Evolutionary conservation across 1,140 invertebrate genomes (phyloP).

Genomic region (Diachasma alloeum): DNA sequence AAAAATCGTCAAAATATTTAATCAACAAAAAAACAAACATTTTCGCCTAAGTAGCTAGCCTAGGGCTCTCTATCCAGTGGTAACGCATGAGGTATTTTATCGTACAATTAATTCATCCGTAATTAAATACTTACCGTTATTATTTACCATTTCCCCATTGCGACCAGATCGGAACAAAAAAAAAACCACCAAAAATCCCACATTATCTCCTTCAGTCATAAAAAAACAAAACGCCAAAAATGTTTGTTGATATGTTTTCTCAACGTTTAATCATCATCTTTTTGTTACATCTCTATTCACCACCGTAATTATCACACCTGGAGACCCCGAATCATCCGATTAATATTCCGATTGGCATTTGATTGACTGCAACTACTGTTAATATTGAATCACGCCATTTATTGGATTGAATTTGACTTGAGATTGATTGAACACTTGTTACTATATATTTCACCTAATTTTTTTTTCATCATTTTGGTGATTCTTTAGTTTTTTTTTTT

Average conservation of each 20-base stretch:
- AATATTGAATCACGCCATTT: constrained; percentile 51
- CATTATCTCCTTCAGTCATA: neutral
- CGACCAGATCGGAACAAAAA: constrained; percentile 36
- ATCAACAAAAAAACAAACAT: constrained; percentile 33
- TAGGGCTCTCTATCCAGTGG: constrained; percentile 63
- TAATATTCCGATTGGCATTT: constrained; percentile 46
- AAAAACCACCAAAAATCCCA: constrained; percentile 2
- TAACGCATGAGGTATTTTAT: constrained; percentile 63
- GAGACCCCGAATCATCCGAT: constrained; percentile 24
- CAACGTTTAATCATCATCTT: neutral
- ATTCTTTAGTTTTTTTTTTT: constrained; percentile 37
- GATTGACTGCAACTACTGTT: constrained; percentile 52
- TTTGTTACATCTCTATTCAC: constrained; percentile 21
- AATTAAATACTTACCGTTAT: constrained; percentile 56
- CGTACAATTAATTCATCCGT: constrained; percentile 58
- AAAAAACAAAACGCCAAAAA: neutral
- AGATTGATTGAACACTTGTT: constrained; percentile 52
- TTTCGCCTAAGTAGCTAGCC: constrained; percentile 55
- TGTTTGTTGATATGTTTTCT: neutral
- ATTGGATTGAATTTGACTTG: constrained; percentile 44
- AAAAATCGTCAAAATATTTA: constrained; percentile 26
- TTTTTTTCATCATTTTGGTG: constrained; percentile 7
- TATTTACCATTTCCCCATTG: constrained; percentile 32
- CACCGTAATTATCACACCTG: constrained; percentile 16
- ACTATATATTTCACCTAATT: constrained; percentile 35